Evolutionary conservation across 2,888 invertebrate species (phyloP).

Genomic region (Aleiodes alternator): DNA sequence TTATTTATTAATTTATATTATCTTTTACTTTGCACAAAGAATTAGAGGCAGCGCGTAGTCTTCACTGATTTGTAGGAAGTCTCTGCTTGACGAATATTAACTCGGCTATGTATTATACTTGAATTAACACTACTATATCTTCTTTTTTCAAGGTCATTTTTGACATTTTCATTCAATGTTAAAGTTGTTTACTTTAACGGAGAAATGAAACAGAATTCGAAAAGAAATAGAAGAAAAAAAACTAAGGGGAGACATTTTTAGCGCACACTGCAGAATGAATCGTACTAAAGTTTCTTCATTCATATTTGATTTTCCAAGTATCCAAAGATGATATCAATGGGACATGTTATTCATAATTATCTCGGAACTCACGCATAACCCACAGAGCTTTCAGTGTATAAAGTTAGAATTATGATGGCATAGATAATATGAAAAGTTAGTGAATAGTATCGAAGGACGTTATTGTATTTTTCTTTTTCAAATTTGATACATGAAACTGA

Average conservation of each 20-base stretch:
- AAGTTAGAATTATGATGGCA: slow-evolving; percentile 7
- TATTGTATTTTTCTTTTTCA: background rate
- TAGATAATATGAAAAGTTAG: slow-evolving; percentile 6
- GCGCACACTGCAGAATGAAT: too few relatives aligned
- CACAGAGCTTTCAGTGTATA: slow-evolving; percentile 38
- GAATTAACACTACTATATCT: slow-evolving; percentile 29
- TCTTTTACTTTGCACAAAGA: slow-evolving; percentile 66
- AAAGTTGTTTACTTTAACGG: background rate
- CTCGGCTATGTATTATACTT: slow-evolving; percentile 29
- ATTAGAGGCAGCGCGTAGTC: slow-evolving; percentile 67
- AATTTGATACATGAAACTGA: background rate
- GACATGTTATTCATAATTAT: slow-evolving; percentile 7
- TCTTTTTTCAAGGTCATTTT: slow-evolving; percentile 5
- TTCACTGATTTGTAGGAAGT: slow-evolving; percentile 57
- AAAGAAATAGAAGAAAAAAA: background rate
- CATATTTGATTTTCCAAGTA: too few relatives aligned
- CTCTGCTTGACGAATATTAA: slow-evolving; percentile 56
- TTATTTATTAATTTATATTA: slow-evolving; percentile 55
- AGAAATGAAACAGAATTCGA: slow-evolving; percentile 4
- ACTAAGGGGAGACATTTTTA: too few relatives aligned
- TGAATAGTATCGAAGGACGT: background rate
- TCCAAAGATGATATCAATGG: too few relatives aligned
- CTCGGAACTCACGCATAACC: slow-evolving; percentile 25
- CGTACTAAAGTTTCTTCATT: too few relatives aligned
- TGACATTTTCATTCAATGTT: slow-evolving; percentile 18